Evolutionary conservation across 2,797 vertebrate genomes (phyloP).

Genomic region (Dicrostonyx torquatus): DNA sequence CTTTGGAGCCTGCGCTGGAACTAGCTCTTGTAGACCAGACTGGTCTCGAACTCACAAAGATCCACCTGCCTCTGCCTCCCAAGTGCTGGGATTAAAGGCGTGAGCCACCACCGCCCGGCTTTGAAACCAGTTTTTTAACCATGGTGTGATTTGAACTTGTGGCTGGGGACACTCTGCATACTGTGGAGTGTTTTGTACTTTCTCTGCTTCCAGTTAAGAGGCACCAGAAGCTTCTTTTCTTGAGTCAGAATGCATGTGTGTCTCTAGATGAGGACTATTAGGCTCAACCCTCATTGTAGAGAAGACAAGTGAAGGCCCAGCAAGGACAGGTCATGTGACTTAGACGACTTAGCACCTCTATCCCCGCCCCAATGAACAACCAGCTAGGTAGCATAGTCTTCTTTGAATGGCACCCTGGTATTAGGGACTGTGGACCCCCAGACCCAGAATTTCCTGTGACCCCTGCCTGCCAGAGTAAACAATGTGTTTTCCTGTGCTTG

Average conservation of each 20-base stretch:
- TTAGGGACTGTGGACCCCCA: no score
- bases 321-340: neutral
- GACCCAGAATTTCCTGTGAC: no score
- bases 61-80: no score
- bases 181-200: neutral
- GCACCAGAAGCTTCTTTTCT: accelerated
- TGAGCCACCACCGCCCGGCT: no score
- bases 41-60: no score
- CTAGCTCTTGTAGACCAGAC: no score
- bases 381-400: neutral
- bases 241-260: neutral
- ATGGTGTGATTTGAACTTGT: neutral
- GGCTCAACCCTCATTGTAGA: neutral
- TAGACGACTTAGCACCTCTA: neutral
- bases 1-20: no score
- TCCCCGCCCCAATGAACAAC: neutral
- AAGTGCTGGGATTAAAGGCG: no score
- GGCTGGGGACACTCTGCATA: neutral
- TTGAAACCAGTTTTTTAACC: neutral
- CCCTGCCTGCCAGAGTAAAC: no score
- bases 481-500: no score
- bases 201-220: neutral
- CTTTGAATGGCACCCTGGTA: neutral
- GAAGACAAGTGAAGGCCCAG: neutral
- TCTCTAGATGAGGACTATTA: neutral